Conservation (phyloP, 1,140 invertebrate species). For the Eumeta japonica region DNA sequence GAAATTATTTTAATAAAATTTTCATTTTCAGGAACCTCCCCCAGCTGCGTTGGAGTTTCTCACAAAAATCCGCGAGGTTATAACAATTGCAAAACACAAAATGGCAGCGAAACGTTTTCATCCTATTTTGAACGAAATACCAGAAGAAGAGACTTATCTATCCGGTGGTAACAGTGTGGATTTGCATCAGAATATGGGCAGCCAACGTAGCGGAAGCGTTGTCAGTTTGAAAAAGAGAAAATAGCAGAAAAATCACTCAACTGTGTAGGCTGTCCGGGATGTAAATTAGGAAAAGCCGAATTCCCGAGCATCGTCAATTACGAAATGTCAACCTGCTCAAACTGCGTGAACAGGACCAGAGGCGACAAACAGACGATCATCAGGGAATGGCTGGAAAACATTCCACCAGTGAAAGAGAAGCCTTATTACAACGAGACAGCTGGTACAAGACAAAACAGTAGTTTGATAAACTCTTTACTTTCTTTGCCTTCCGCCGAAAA, state of each 20-base stretch:
- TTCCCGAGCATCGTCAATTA: constrained; percentile 42
- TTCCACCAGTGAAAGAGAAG: constrained; percentile 57
- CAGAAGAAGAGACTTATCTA: constrained; percentile 69
- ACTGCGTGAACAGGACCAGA: constrained; percentile 42
- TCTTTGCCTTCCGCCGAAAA: constrained; percentile 28
- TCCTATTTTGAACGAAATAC: constrained; percentile 76
- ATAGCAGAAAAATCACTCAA: constrained; percentile 49
- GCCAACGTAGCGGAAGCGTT: constrained; percentile 55
- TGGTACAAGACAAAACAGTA: constrained; percentile 21
- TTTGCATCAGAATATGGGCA: constrained; percentile 47
- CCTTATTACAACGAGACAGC: constrained; percentile 23
- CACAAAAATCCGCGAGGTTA: constrained; percentile 83
- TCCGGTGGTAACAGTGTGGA: constrained; percentile 45
- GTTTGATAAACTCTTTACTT: constrained; percentile 32
- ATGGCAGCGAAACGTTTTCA: constrained; percentile 78
- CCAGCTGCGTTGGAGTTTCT: constrained; percentile 84
- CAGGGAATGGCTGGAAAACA: constrained; percentile 75
- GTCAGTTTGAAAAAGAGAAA: constrained; percentile 61
- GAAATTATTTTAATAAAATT: constrained; percentile 2
- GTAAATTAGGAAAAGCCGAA: constrained; percentile 46
- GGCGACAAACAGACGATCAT: constrained; percentile 73
- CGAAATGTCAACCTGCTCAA: constrained; percentile 49
- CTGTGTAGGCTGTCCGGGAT: constrained; percentile 68
- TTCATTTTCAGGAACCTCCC: constrained; percentile 70
- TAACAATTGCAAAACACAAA: constrained; percentile 82